Base-by-base conservation (phyloP, 2,888 invertebrate species). In the Lomographa bimaculata region DNA sequence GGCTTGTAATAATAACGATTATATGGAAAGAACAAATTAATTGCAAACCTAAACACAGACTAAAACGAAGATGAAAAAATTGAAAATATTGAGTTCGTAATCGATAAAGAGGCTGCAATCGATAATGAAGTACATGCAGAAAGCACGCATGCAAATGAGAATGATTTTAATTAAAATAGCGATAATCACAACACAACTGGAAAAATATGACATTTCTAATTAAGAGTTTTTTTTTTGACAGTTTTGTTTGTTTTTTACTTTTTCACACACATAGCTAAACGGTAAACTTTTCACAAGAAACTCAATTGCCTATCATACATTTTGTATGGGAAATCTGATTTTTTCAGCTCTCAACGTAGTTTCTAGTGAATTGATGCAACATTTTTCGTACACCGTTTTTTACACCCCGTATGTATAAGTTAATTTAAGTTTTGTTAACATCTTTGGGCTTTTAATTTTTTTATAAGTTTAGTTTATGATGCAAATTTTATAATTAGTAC, bases 21-120 rank as follows among this genome's bases (percentile, higher is more conserved):
- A 2, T 20, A 6, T 20, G 20, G 20, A 20, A 2, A 20, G 5
- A 20, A 20, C 20, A 6, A 20, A 20, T 20, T 20, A 20, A 7
- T 20, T 20, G n/a, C 7, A 20, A 20, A n/a, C n/a, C n/a, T 20
- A 20, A 20, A 20, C 7, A 20, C 20, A 20, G 20, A 4, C 2
- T 3, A 20, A 20, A 20, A 20, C 20, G 20, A 2, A 14, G 2
- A 14, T 14, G 14, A 14, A 14, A 14, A 14, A 9, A 25, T 25
- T 25, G 25, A 14, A 14, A 14, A 14, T 25, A 25, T 25, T 25
- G 25, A 25, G 25, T 25, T 25, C 11, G 5, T 11, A 25, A 25
- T 25, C 11, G 25, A 25, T 11, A 25, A 25, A 25, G 11, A 25
- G 25, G 25, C 25, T 25, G 25, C 11, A 25, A 25, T 25, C 25